phyloP scores from a whole-genome alignment of 2,797 vertebrate genomes.

The Xenops minutus region DNA sequence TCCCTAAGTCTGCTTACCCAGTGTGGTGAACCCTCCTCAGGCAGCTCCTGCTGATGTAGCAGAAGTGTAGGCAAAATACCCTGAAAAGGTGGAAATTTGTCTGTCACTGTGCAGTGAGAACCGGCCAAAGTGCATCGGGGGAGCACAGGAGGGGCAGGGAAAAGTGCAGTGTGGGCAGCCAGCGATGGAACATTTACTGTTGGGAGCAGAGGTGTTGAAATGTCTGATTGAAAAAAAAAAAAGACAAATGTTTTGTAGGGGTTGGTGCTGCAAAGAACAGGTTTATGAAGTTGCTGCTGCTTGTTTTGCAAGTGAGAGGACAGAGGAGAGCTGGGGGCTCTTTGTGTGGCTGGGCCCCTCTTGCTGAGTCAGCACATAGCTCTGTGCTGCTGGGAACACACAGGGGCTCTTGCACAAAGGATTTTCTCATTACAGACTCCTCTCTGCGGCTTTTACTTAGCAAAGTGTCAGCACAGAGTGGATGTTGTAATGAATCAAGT shows the following conservation, averaged over 20 bases:
- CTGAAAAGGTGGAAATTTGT: not conserved
- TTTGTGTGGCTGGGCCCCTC: not conserved
- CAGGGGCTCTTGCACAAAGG: not conserved
- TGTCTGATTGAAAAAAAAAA: not conserved
- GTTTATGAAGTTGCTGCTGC: not conserved
- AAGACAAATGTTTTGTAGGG: not conserved
- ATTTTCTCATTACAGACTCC: not conserved
- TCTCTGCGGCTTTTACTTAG: not conserved
- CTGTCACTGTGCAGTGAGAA: not conserved
- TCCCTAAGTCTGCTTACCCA: not conserved
- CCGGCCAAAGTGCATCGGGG: not conserved
- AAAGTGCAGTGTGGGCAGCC: not conserved
- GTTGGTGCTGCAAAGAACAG: not conserved
- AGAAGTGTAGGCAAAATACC: not conserved
- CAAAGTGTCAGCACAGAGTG: not conserved
- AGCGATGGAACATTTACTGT: rapidly evolving
- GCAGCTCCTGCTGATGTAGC: not conserved
- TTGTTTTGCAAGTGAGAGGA: not conserved
- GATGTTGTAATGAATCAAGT: not conserved
- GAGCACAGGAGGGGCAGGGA: not conserved
- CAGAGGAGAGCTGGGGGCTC: not conserved
- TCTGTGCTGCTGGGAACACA: not conserved
- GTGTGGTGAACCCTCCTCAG: rapidly evolving
- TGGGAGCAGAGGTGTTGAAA: not conserved
- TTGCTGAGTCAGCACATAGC: not conserved